Evolutionary conservation across 2,113 vertebrate species (phyloP).

Genomic region (Colistium nudipinnis): DNA sequence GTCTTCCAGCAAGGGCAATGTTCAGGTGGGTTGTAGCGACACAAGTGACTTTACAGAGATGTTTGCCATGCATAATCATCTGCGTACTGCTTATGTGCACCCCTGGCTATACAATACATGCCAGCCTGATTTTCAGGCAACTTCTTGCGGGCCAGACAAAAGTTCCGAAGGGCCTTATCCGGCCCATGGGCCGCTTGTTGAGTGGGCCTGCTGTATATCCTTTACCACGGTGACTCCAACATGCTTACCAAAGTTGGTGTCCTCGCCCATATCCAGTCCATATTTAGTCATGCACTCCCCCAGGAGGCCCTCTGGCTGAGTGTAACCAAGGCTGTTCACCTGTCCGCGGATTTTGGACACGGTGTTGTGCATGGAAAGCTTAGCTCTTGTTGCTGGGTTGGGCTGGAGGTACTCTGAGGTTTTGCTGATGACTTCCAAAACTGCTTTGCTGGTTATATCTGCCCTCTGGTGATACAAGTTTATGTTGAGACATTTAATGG

Average conservation of each 20-base stretch:
- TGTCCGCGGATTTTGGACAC: conserved; percentile 97
- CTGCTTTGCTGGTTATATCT: conserved; percentile 94
- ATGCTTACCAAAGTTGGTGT: conserved; percentile 93
- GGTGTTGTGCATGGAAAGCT: conserved; percentile 93
- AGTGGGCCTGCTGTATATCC: no score
- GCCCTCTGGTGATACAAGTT: conserved; percentile 85
- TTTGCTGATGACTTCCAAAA: conserved; percentile 89
- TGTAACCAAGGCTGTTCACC: conserved; percentile 92
- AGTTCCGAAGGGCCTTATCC: no score
- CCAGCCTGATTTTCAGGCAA: no score
- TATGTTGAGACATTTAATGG: neutral
- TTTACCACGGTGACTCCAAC: neutral
- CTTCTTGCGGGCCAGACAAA: no score
- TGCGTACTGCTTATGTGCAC: no score
- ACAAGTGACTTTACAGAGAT: neutral
- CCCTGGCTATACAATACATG: no score
- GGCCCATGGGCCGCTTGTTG: no score
- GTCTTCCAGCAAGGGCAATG: no score
- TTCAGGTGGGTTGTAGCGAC: no score
- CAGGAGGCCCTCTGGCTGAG: conserved; percentile 92
- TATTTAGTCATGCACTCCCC: conserved; percentile 95
- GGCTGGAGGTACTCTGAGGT: conserved; percentile 97
- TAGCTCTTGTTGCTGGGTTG: conserved; percentile 89
- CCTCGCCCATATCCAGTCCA: conserved; percentile 89
- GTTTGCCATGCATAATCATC: no score